Evolutionary conservation across 2,113 vertebrate species (phyloP).

Genomic region (Aegypius monachus): DNA sequence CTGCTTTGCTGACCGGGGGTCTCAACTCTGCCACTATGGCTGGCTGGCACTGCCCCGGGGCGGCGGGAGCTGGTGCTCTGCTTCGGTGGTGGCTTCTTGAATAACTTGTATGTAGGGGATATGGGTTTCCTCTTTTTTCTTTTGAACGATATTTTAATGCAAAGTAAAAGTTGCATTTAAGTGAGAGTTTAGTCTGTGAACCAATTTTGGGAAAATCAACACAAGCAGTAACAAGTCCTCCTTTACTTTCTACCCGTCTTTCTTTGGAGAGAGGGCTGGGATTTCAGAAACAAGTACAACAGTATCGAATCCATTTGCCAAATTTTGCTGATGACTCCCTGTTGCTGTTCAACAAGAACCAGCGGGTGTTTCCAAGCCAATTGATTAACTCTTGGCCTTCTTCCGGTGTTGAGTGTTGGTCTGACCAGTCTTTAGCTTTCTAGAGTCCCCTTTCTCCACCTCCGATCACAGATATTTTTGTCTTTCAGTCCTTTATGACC

Average conservation of each 20-base stretch:
- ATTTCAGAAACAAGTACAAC: background rate
- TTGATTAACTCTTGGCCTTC: background rate
- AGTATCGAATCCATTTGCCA: accelerated
- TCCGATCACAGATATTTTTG: background rate
- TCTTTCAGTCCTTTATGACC: background rate
- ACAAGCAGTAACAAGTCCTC: background rate
- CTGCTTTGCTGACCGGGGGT: background rate
- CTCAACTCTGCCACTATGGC: too few species aligned
- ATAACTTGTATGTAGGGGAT: accelerated
- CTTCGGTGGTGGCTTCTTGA: too few species aligned
- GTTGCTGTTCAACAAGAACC: background rate
- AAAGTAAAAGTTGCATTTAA: background rate
- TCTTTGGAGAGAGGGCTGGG: background rate
- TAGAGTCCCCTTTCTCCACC: too few species aligned
- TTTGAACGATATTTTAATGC: background rate
- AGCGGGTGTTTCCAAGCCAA: background rate
- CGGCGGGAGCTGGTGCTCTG: background rate
- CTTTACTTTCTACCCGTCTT: background rate
- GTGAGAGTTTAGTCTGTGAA: background rate
- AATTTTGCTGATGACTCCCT: background rate
- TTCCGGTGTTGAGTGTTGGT: background rate
- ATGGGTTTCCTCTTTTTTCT: background rate
- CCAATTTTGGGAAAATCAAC: background rate
- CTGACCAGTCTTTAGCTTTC: background rate
- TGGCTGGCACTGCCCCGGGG: background rate